Evolutionary conservation across 2,113 vertebrate species (phyloP).

Genomic region (Syngnathoides biaculeatus): DNA sequence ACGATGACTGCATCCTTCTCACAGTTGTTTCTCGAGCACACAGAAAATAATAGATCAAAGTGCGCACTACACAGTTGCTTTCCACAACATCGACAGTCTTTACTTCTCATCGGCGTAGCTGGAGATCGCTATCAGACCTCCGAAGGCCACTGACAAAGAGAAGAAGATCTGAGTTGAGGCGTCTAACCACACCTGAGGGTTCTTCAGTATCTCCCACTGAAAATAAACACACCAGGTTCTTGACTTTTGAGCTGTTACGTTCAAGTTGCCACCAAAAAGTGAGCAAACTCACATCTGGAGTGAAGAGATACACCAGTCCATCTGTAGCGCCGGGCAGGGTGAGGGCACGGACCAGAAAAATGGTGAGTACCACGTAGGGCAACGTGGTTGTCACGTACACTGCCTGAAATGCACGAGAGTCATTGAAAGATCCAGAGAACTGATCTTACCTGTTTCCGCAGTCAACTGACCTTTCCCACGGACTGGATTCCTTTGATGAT

Average conservation of each 20-base stretch:
- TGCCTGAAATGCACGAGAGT: slow-evolving; percentile 61
- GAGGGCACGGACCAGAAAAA: slow-evolving; percentile 83
- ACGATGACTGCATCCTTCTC: slow-evolving; percentile 82
- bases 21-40: slow-evolving; percentile 84
- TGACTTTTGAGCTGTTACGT: not conserved
- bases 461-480: slow-evolving; percentile 80
- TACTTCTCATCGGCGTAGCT: slow-evolving; percentile 87
- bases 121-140: slow-evolving; percentile 87
- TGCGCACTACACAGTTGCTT: not conserved
- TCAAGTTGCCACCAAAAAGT: not conserved
- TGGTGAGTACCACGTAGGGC: slow-evolving; percentile 85
- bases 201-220: slow-evolving; percentile 78
- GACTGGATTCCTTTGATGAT: slow-evolving; percentile 85
- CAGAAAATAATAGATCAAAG: not conserved
- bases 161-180: slow-evolving; percentile 93
- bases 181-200: slow-evolving; percentile 87
- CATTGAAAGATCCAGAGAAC: not conserved
- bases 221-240: not conserved
- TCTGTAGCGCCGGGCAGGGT: slow-evolving; percentile 82
- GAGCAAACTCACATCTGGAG: slow-evolving; percentile 76
- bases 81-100: slow-evolving; percentile 5
- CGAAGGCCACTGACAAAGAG: slow-evolving; percentile 87
- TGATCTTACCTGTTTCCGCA: not conserved
- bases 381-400: slow-evolving; percentile 87
- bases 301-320: slow-evolving; percentile 84